Percentiles rank a stretch among this genome's conserved stretches.
Evolutionary conservation across 1,140 invertebrate genomes (phyloP).

Genomic region (Ctenoplectra terminalis): DNA sequence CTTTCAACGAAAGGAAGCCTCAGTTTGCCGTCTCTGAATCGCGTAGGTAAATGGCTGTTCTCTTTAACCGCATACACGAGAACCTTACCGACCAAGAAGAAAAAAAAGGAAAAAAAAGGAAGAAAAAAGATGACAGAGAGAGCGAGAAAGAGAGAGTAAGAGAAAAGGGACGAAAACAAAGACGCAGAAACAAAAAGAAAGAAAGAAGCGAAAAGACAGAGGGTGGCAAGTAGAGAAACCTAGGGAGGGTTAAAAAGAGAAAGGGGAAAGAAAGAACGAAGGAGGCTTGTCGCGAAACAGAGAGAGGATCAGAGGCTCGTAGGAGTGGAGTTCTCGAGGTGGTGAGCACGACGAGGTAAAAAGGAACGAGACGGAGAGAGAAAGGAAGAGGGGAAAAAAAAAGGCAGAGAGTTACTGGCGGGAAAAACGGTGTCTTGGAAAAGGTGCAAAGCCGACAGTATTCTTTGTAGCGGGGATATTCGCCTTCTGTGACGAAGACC

Average conservation of each 20-base stretch:
- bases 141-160: not conserved
- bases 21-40: slow-evolving; percentile 55
- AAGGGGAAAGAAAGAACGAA: slow-evolving; percentile 17
- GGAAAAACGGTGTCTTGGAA: slow-evolving; percentile 79
- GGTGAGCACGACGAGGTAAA: slow-evolving; percentile 40
- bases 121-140: not conserved
- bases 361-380: slow-evolving; percentile 16
- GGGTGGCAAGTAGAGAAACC: not conserved
- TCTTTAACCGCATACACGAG: slow-evolving; percentile 40
- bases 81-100: slow-evolving; percentile 4
- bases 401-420: slow-evolving; percentile 60
- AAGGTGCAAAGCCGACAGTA: slow-evolving; percentile 82
- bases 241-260: not conserved
- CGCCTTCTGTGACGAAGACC: slow-evolving; percentile 74
- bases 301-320: slow-evolving; percentile 47
- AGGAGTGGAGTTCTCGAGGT: slow-evolving; percentile 37
- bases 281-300: slow-evolving; percentile 47
- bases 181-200: no score
- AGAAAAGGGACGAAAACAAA: not conserved
- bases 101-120: not conserved
- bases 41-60: slow-evolving; percentile 65
- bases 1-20: slow-evolving; percentile 22
- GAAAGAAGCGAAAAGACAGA: slow-evolving; percentile 48
- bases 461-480: slow-evolving; percentile 78
- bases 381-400: not conserved